A percentile compares a stretch with the other conserved stretches of the same genome.
Evolutionary conservation across 2,113 vertebrate species (phyloP).

Genomic region (Phalacrocorax aristotelis): DNA sequence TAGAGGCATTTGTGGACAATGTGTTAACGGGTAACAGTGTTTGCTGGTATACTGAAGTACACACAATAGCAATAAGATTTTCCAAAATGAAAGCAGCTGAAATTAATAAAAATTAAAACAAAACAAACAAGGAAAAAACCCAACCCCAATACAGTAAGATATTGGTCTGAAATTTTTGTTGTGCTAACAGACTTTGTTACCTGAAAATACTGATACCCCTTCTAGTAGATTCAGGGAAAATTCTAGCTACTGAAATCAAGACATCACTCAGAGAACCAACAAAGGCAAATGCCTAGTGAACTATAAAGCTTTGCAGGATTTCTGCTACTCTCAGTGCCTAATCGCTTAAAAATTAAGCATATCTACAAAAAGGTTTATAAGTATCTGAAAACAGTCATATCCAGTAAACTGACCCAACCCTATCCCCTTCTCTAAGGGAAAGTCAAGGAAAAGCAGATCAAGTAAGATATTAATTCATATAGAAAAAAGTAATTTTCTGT

Average conservation of each 20-base stretch:
- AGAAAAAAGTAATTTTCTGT: constrained; percentile 82
- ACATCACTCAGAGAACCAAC: constrained; percentile 73
- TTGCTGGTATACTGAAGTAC: constrained; percentile 73
- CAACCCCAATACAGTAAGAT: constrained; percentile 72
- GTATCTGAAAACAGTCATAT: constrained; percentile 91
- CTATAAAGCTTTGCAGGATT: constrained; percentile 87
- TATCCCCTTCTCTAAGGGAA: constrained; percentile 79
- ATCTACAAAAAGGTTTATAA: constrained; percentile 83
- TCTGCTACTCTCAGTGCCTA: constrained; percentile 87
- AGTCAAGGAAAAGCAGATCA: constrained; percentile 81
- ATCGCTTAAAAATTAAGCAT: constrained; percentile 89
- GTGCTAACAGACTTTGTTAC: constrained; percentile 90
- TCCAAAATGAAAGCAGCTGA: constrained; percentile 66
- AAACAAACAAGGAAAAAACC: constrained; percentile 58
- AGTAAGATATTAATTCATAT: constrained; percentile 83
- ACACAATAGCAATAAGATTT: constrained; percentile 67
- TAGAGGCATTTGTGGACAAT: constrained; percentile 72
- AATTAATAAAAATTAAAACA: constrained; percentile 68
- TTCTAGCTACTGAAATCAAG: constrained; percentile 75
- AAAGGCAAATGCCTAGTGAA: constrained; percentile 70
- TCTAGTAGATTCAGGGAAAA: constrained; percentile 83
- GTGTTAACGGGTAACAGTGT: constrained; percentile 71
- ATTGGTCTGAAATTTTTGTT: constrained; percentile 79
- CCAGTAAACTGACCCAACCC: constrained; percentile 84
- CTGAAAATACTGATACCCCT: constrained; percentile 88